Evolutionary conservation across 2,797 vertebrate species (phyloP), one percentile per base, ranked within the genome.

Genomic region (Falco biarmicus): DNA sequence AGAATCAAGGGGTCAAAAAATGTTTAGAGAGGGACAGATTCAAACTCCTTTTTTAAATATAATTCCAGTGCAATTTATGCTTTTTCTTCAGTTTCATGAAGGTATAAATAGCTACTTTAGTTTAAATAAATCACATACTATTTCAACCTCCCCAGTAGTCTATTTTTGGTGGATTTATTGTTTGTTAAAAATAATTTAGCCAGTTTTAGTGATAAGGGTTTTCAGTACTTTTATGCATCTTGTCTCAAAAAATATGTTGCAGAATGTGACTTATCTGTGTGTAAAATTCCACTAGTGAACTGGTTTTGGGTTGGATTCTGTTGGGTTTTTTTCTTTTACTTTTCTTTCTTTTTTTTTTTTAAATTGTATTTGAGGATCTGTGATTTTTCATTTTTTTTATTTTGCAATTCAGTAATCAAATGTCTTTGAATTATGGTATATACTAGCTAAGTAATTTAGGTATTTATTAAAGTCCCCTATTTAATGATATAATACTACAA

Each of bases 321-420:
- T 34, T 24, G 21, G 7, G 29, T 60, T 60, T 37, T 37, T 37
- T 37, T 37, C 37, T 10, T 37, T 37, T 37, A 37, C 37, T 37
- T 32, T 20, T 2, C 34, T 56, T 78, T 57, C 19, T 28, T 13
- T 20, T 5, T 12, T 82, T 18, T 39, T 17, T 21, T 29, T 54
- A 11, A 3, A 6, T 66, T 75, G 78, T 43, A 4, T 65, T 28
- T 26, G 14, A 2, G 2, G 1, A 1, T 45, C 19, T 82, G 8
- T 32, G 2, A 0, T 51, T 43, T 45, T 29, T 15, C 12, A 0
- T 34, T 15, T 60, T 74, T 25, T 83, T 39, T 50, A 16, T 28
- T 77, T 94, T 82, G 9, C 5, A 82, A 25, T 51, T 54, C 8
- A 66, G 2, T 45, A 43, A 43, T 43, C 43, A 43, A 43, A 8